A percentile compares a stretch with the other conserved stretches of the same genome.
Evolutionary conservation across 2,888 invertebrate genomes (phyloP).

Genomic region (Cheilosia grossa): DNA sequence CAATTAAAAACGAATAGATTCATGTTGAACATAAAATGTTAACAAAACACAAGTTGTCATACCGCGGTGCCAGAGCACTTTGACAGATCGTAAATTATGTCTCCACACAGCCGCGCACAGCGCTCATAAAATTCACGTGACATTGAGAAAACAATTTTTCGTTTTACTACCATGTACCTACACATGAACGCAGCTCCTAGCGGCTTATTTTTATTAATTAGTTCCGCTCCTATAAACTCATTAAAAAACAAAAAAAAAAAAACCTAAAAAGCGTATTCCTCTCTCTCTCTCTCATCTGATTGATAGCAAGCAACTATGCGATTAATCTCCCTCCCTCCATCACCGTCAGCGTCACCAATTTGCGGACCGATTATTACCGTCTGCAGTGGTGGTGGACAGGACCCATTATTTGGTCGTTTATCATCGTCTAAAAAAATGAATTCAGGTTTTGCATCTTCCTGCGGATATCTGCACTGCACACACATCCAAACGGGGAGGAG

Average conservation of each 20-base stretch:
- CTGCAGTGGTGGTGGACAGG: slow-evolving; percentile 54
- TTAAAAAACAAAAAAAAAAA: neutral
- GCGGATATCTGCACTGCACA: neutral
- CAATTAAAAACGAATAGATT: slow-evolving; percentile 44
- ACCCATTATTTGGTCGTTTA: slow-evolving; percentile 70
- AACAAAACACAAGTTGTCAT: slow-evolving; percentile 41
- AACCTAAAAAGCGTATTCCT: neutral
- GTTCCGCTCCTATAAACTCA: slow-evolving; percentile 15
- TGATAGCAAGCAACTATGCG: slow-evolving; percentile 62
- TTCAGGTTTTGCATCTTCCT: slow-evolving; percentile 75
- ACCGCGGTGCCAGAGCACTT: slow-evolving; percentile 39
- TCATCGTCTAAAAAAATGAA: slow-evolving; percentile 76
- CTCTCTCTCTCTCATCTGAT: slow-evolving; percentile 25
- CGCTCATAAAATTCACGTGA: slow-evolving; percentile 49
- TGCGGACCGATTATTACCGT: slow-evolving; percentile 58
- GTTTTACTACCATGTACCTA: slow-evolving; percentile 36
- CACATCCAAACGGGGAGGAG: slow-evolving; percentile 57
- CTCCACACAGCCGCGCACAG: neutral
- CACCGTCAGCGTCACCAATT: slow-evolving; percentile 75
- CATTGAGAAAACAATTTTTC: slow-evolving; percentile 21
- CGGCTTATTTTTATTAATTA: slow-evolving; percentile 11
- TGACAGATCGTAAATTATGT: slow-evolving; percentile 72
- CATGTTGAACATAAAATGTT: slow-evolving; percentile 50
- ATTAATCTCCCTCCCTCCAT: slow-evolving; percentile 66
- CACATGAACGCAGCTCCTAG: slow-evolving; percentile 10